Evolutionary conservation across 2,797 vertebrate genomes (phyloP).

Genomic region (Amblyopsis hoosieri): DNA sequence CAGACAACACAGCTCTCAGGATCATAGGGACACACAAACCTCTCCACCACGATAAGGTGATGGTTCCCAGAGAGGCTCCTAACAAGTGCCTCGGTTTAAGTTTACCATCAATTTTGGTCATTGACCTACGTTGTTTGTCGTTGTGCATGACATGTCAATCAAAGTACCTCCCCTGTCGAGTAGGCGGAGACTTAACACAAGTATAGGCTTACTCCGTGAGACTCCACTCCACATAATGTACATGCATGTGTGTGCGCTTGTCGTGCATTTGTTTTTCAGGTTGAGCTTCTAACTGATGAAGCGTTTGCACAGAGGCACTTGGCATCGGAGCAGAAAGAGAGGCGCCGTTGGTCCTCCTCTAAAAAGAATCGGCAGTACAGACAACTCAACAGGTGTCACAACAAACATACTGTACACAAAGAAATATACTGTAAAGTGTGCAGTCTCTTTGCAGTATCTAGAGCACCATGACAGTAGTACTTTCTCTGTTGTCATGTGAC

Average conservation of each 20-base stretch:
- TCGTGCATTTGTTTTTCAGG: conserved; percentile 60
- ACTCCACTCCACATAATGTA: conserved; percentile 2
- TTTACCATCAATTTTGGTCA: too few relatives aligned
- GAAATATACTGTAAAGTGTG: not conserved
- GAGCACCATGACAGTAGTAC: too few relatives aligned
- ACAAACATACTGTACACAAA: not conserved
- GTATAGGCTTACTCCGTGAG: too few relatives aligned
- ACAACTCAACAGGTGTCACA: conserved; percentile 79
- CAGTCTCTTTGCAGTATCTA: not conserved
- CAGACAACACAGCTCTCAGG: too few relatives aligned
- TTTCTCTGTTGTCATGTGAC: conserved; percentile 2
- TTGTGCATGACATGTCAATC: too few relatives aligned
- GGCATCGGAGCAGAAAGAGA: conserved; percentile 82
- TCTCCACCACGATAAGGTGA: too few relatives aligned
- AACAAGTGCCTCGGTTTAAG: too few relatives aligned
- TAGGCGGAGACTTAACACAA: too few relatives aligned
- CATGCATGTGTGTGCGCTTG: conserved; percentile 29
- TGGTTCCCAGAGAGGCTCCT: too few relatives aligned
- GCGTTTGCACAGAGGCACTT: conserved; percentile 82
- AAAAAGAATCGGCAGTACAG: conserved; percentile 80
- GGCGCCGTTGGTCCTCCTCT: conserved; percentile 82
- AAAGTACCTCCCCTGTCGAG: too few relatives aligned
- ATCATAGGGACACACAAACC: too few relatives aligned
- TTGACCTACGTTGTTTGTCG: too few relatives aligned
- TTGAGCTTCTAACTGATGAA: conserved; percentile 84